Evolutionary conservation across 2,797 vertebrate species (phyloP).

Genomic region (Neosalanx taihuensis): DNA sequence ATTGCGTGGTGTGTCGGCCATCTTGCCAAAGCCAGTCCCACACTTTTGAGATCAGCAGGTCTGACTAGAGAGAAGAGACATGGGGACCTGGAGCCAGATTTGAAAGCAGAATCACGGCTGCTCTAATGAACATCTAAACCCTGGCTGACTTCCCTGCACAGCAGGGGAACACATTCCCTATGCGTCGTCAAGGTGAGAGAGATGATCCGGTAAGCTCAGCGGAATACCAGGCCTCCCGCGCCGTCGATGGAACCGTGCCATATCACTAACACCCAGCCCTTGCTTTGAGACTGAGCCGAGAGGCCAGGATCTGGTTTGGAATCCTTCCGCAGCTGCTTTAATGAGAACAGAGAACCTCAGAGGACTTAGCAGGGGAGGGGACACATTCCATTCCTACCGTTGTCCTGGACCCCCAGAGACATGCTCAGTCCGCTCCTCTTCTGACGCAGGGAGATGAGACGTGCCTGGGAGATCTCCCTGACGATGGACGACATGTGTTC

Average conservation of each 20-base stretch:
- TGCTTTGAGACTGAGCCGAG: too few relatives aligned
- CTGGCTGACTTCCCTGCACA: too few relatives aligned
- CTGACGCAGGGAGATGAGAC: constrained; percentile 71
- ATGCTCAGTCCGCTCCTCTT: constrained; percentile 65
- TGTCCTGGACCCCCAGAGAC: constrained; percentile 53
- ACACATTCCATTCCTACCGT: constrained; percentile 60
- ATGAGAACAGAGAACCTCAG: not conserved
- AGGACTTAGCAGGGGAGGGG: not conserved
- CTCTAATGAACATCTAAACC: too few relatives aligned
- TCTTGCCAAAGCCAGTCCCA: not conserved
- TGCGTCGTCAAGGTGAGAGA: not conserved
- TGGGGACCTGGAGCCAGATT: not conserved
- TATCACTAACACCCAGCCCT: not conserved
- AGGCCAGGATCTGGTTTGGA: not conserved
- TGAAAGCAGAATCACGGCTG: too few relatives aligned
- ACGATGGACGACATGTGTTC: constrained; percentile 67
- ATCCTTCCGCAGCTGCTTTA: not conserved
- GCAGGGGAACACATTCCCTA: too few relatives aligned
- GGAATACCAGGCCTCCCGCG: too few relatives aligned
- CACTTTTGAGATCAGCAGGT: not conserved
- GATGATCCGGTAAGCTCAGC: not conserved
- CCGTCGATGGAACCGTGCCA: not conserved
- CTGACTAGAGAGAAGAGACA: not conserved
- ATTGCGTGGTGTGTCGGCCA: not conserved
- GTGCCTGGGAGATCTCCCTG: constrained; percentile 71